These are phyloP conservation scores for Macrosoma leucophasiata DNA, from an alignment of 2,888 invertebrate species.

Conservation along the genomic window DNA sequence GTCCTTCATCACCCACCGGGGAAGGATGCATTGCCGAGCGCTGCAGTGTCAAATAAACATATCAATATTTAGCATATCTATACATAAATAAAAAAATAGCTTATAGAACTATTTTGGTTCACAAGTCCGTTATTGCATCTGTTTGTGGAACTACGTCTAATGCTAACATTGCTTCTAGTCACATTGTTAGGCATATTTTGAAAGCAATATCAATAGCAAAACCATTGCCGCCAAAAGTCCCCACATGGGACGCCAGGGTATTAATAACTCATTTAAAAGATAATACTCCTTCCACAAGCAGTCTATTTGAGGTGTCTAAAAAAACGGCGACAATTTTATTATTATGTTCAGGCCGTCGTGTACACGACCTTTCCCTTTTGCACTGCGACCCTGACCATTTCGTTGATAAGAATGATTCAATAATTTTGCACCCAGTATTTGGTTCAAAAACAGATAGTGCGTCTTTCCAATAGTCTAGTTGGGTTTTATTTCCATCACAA, in stretches of 20 bases:
- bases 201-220: conserved; percentile 18
- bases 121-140: conserved; percentile 24
- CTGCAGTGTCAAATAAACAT: conserved; percentile 14
- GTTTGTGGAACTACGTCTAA: conserved; percentile 18
- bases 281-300: conserved; percentile 3
- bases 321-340: conserved; percentile 17
- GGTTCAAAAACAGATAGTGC: conserved; percentile 24
- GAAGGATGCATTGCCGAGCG: conserved; percentile 19
- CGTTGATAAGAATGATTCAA: conserved; percentile 12
- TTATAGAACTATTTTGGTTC: conserved; percentile 22
- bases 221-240: conserved; percentile 10
- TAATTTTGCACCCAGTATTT: conserved; percentile 21
- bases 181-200: conserved; percentile 16
- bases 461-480: conserved; percentile 16
- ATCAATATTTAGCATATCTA: conserved; percentile 17
- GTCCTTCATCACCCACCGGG: conserved; percentile 21
- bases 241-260: conserved; percentile 20
- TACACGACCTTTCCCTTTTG: conserved; percentile 23
- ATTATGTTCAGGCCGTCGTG: conserved; percentile 22
- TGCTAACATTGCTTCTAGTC: conserved; percentile 13
- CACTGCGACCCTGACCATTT: conserved; percentile 14
- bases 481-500: conserved; percentile 11
- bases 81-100: conserved; percentile 15
- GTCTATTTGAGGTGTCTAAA: conserved; percentile 17
- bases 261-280: conserved; percentile 10